Conservation (phyloP, 2,888 invertebrate species). For the Ormyrus thymus region DNA sequence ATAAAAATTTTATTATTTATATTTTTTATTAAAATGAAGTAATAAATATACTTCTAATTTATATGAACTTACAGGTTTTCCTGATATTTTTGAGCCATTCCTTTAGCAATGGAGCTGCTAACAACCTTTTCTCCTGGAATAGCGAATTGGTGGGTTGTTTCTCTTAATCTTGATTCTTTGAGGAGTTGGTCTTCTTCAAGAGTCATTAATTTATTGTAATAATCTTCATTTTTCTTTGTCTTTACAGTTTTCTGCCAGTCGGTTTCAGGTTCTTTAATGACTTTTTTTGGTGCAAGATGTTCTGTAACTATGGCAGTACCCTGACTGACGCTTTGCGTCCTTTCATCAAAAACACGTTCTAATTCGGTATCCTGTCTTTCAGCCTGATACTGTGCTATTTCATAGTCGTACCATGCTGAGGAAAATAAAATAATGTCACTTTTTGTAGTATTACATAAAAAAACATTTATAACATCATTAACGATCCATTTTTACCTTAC, state of each 20-base stretch:
- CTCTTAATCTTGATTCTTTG: conserved; percentile 87
- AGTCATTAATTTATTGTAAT: conserved; percentile 87
- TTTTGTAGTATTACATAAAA: too few relatives aligned
- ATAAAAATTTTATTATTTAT: conserved; percentile 39
- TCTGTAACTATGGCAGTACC: conserved; percentile 78
- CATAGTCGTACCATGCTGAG: conserved; percentile 94
- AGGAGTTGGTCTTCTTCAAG: conserved; percentile 90
- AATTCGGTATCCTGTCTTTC: conserved; percentile 89
- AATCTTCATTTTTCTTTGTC: conserved; percentile 88
- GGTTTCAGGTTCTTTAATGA: conserved; percentile 83
- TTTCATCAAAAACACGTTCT: conserved; percentile 91
- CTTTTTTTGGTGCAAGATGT: conserved; percentile 78
- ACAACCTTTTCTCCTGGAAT: conserved; percentile 90
- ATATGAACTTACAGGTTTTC: conserved; percentile 85
- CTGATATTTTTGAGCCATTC: conserved; percentile 92
- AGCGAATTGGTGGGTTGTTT: conserved; percentile 87
- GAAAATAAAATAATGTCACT: conserved; percentile 39
- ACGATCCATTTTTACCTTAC: conserved; percentile 48
- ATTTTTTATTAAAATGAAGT: conserved; percentile 19
- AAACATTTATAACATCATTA: conserved; percentile 3
- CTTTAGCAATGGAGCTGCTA: conserved; percentile 85
- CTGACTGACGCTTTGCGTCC: conserved; percentile 83
- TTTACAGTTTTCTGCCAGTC: conserved; percentile 91
- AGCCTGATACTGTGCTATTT: conserved; percentile 88
- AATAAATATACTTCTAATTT: neutral